phyloP scores from a whole-genome alignment of 2,888 invertebrate genomes.

The Drosophila yooni region DNA sequence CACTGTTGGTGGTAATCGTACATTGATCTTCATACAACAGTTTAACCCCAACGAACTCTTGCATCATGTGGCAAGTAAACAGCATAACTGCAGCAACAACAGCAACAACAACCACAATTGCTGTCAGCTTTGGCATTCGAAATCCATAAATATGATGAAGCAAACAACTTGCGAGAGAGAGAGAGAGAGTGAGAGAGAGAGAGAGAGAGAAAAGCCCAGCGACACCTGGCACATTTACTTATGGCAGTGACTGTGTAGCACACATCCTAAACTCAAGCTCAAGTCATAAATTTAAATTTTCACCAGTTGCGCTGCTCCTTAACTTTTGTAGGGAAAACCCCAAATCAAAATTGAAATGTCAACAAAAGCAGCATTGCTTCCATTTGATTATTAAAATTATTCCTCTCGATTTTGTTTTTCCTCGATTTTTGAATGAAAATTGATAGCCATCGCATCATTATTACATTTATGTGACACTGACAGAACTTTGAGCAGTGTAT shows the following conservation, averaged over 20 bases:
- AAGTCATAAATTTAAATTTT: constrained; percentile 70
- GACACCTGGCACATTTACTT: constrained; percentile 49
- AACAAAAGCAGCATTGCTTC: constrained; percentile 42
- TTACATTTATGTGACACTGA: constrained; percentile 54
- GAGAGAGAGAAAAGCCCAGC: constrained; percentile 1
- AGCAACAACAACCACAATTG: constrained; percentile 18
- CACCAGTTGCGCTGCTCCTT: constrained; percentile 51
- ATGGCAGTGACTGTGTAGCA: constrained; percentile 47
- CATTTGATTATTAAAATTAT: constrained; percentile 21
- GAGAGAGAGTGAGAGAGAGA: neutral
- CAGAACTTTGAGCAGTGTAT: constrained; percentile 26
- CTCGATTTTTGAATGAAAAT: constrained; percentile 33
- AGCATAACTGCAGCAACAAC: constrained; percentile 13
- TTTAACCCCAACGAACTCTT: constrained; percentile 76
- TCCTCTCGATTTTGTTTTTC: constrained; percentile 11
- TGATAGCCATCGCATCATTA: constrained; percentile 44
- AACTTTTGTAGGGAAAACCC: neutral
- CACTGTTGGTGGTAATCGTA: constrained; percentile 50
- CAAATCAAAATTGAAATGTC: constrained; percentile 74
- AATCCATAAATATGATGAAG: constrained; percentile 72
- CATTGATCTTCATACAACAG: constrained; percentile 80
- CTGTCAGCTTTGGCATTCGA: constrained; percentile 69
- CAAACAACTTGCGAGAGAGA: neutral
- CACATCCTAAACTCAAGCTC: constrained; percentile 38
- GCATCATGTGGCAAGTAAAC: constrained; percentile 61